Evolutionary conservation across 1,140 invertebrate genomes (phyloP).

Genomic region (Tetranychus cinnabarinus): DNA sequence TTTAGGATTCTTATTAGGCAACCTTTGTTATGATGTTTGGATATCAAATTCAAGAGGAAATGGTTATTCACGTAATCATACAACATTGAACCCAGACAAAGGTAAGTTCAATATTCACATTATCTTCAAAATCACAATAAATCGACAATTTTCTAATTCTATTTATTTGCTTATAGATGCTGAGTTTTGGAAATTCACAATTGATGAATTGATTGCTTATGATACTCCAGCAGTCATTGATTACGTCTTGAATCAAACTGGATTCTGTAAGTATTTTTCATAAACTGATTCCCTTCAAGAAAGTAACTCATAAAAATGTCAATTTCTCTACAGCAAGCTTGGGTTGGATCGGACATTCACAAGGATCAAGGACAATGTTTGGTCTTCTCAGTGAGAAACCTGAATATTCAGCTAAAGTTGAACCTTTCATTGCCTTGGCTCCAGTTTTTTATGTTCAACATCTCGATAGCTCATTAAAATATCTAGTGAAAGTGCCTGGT

Average conservation of each 20-base stretch:
- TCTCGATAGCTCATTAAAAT: no score
- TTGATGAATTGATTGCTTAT: slow-evolving; percentile 45
- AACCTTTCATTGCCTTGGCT: no score
- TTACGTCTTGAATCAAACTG: slow-evolving; percentile 30
- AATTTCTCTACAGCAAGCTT: no score
- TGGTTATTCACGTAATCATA: slow-evolving; percentile 15
- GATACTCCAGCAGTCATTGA: slow-evolving; percentile 43
- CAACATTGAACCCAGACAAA: slow-evolving; percentile 20
- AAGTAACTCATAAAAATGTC: no score
- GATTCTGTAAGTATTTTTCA: slow-evolving; percentile 13
- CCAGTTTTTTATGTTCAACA: no score
- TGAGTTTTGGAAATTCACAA: slow-evolving; percentile 24
- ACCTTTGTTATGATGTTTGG: slow-evolving; percentile 20
- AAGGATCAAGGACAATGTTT: no score
- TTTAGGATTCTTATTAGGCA: slow-evolving; percentile 14
- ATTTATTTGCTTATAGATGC: neutral
- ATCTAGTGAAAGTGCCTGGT: neutral
- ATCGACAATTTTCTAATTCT: neutral
- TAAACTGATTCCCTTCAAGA: no score
- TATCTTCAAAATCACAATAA: neutral
- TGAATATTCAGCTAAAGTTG: no score
- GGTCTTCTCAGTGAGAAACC: no score
- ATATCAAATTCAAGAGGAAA: slow-evolving; percentile 20
- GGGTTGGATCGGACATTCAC: no score
- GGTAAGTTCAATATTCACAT: slow-evolving; percentile 4